Percentiles rank a stretch among this genome's conserved stretches.
phyloP scores from a whole-genome alignment of 2,888 invertebrate species.

The Odontocerum albicorne region DNA sequence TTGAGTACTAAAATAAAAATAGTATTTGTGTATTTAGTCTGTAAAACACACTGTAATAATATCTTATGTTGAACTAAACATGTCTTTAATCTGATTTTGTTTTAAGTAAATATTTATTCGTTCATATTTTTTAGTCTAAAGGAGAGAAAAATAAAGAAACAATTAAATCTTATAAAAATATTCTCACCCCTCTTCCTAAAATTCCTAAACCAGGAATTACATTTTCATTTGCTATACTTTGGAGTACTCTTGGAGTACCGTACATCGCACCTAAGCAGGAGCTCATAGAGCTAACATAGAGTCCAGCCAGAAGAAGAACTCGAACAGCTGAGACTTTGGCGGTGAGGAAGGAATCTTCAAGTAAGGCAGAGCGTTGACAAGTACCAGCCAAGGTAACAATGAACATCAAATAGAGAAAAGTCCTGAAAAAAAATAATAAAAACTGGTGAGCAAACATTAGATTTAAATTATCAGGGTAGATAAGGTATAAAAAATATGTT shows the following conservation, averaged over 20 bases:
- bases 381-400: constrained; percentile 89
- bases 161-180: neutral
- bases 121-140: neutral
- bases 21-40: no score
- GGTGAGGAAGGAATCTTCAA: constrained; percentile 85
- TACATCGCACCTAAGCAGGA: constrained; percentile 96
- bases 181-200: constrained; percentile 84
- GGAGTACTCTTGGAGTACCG: constrained; percentile 91
- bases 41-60: no score
- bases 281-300: constrained; percentile 95
- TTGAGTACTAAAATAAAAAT: no score
- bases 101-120: neutral
- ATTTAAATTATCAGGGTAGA: no score
- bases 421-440: constrained; percentile 63
- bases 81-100: no score
- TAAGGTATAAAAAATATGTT: no score
- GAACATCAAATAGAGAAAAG: constrained; percentile 86
- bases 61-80: no score
- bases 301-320: constrained; percentile 83
- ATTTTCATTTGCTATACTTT: constrained; percentile 93
- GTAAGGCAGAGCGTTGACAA: constrained; percentile 70
- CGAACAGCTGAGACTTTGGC: constrained; percentile 85
- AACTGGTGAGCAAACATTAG: no score
- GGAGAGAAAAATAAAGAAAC: neutral
- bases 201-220: constrained; percentile 88